Evolutionary conservation across 2,888 invertebrate species (phyloP).

Genomic region (Tenthredo scrophulariae): DNA sequence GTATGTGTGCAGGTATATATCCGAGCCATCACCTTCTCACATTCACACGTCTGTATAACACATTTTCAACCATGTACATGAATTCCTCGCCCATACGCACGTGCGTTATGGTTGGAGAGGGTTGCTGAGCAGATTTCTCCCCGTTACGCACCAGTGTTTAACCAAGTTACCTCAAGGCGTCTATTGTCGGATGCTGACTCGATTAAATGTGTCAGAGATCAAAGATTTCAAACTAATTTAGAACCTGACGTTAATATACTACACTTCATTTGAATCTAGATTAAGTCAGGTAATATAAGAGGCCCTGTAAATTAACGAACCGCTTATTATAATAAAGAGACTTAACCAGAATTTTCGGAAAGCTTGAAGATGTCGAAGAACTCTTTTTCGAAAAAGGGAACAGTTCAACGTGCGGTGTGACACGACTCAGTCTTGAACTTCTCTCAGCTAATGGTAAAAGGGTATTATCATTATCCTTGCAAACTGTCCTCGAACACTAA

Average conservation of each 20-base stretch:
- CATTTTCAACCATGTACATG: neutral
- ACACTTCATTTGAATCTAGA: neutral
- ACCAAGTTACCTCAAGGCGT: conserved; percentile 42
- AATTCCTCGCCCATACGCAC: neutral
- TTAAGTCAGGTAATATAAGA: neutral
- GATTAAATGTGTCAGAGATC: conserved; percentile 28
- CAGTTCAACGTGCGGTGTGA: neutral
- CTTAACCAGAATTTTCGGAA: too few species aligned
- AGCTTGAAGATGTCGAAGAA: neutral
- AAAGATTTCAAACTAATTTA: conserved; percentile 34
- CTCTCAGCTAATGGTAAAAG: neutral
- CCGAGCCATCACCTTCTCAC: neutral
- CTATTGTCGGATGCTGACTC: conserved; percentile 42
- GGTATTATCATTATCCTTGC: neutral
- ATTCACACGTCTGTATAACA: neutral
- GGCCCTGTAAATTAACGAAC: neutral
- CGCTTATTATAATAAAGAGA: neutral
- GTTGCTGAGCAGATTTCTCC: neutral
- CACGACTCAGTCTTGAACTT: neutral
- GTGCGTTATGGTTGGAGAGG: neutral
- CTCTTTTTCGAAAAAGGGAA: neutral
- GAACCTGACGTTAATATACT: neutral
- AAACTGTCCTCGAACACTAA: conserved; percentile 19
- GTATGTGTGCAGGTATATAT: neutral
- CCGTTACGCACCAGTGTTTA: conserved; percentile 28